A percentile compares a stretch with the other conserved stretches of the same genome.
These are phyloP conservation scores for Archivesica marissinica DNA, from an alignment of 1,140 invertebrate genomes.

Conservation along the genomic window DNA sequence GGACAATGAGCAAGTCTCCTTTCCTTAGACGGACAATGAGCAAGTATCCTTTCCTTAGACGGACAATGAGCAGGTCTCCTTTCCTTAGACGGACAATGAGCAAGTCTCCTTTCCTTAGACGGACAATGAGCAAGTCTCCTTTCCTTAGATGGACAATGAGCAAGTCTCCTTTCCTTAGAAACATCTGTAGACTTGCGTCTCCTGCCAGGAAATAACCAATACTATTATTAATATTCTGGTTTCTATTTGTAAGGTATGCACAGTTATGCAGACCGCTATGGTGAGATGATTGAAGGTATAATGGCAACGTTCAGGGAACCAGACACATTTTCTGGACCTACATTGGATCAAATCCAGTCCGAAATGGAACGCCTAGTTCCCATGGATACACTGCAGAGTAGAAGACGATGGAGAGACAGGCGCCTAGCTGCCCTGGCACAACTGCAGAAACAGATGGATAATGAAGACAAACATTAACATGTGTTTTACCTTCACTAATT, in stretches of 20 bases:
- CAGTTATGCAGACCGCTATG: conserved; percentile 90
- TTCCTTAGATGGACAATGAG: too few species aligned
- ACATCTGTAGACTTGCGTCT: neutral
- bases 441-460: conserved; percentile 89
- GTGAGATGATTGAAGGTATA: conserved; percentile 70
- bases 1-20: too few species aligned
- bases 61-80: too few species aligned
- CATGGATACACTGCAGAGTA: conserved; percentile 89
- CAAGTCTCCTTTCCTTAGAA: neutral
- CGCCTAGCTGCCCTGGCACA: conserved; percentile 92
- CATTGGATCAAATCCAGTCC: conserved; percentile 68
- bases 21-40: too few species aligned
- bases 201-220: neutral
- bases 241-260: conserved; percentile 86
- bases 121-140: too few species aligned
- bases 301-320: conserved; percentile 66
- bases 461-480: too few species aligned
- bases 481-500: too few species aligned
- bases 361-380: conserved; percentile 85
- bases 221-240: conserved; percentile 11
- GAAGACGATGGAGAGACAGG: conserved; percentile 92
- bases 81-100: too few species aligned
- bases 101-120: too few species aligned
- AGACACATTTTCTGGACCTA: conserved; percentile 66
- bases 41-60: too few species aligned